Conservation (phyloP, 2,888 invertebrate genomes). For the Sepiola atlantica region DNA sequence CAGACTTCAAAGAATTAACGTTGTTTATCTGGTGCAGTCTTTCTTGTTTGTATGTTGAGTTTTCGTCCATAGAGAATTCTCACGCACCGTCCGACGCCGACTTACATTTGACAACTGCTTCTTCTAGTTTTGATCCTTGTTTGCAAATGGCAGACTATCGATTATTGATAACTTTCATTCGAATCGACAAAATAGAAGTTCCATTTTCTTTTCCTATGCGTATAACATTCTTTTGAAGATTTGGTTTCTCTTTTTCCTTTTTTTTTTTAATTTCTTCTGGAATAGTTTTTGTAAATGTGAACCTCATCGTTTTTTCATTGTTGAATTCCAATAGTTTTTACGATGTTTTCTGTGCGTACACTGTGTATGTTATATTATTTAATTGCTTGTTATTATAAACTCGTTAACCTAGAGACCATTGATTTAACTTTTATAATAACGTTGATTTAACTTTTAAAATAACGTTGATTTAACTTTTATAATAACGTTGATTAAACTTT, state of each 20-base stretch:
- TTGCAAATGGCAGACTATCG: neutral
- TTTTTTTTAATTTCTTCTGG: neutral
- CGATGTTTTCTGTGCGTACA: neutral
- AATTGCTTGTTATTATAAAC: neutral
- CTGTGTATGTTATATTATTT: neutral
- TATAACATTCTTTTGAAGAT: neutral
- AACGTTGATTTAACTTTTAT: no score
- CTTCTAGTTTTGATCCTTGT: constrained; percentile 5
- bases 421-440: no score
- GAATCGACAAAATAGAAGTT: neutral
- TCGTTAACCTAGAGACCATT: neutral
- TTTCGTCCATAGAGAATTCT: neutral
- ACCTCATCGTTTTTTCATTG: neutral
- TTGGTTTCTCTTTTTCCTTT: neutral
- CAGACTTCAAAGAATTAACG: neutral
- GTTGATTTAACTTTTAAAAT: no score
- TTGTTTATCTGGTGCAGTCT: neutral
- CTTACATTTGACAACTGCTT: neutral
- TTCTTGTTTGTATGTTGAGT: neutral
- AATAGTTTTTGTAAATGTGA: no score
- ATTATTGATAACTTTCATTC: neutral
- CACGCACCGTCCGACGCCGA: neutral
- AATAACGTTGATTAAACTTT: no score
- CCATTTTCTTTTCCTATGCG: neutral
- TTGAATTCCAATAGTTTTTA: neutral